Evolutionary conservation across 2,797 vertebrate genomes (phyloP), one percentile per base, ranked within the genome.

Genomic region (Channallabes apus): DNA sequence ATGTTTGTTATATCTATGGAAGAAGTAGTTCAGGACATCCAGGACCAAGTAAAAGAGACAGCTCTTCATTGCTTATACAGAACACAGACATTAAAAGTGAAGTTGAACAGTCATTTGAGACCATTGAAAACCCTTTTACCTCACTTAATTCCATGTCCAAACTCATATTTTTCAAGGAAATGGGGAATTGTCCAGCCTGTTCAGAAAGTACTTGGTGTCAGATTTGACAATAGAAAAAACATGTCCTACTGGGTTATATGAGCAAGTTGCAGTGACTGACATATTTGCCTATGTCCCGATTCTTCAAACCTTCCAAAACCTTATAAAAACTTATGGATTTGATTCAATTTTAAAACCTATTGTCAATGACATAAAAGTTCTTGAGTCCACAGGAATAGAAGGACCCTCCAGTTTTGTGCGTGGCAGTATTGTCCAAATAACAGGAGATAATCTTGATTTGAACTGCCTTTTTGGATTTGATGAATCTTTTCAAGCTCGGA

Each of bases 351-450:
- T 35, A 35, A 3, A 35, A 35, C 32, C 3, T 35, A 35, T 35
- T 14, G 12, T 15, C 18, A 4, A 61, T 15, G 2, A 24, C 59
- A 61, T 61, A 61, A 61, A 61, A 62, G 20, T 62, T 8, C 22
- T 85, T 51, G 68, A 85, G 41, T 54, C 56, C 38, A 59, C 24
- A 11, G 84, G 78, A 51, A 85, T 75, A 32, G 27, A 68, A 14
- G 67, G 11, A 68, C 27, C 72, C 14, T 11, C 4, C 27, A 58
- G 7, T 14, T 41, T 12, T 64, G 15, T 77, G 3, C 56, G n/a
- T 29, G 84, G 84, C 4, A 85, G 24, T 8, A 81, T 82, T 73
- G 73, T 78, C 5, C 38, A 78, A 65, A n/a, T 85, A 62, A 82
- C 69, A 11, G 69, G 69, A 61, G 78, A 82, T 73, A 85, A 85